Percentiles rank a stretch among this genome's conserved stretches.
phyloP scores from a whole-genome alignment of 2,888 invertebrate species.

The Eretmocerus hayati region DNA sequence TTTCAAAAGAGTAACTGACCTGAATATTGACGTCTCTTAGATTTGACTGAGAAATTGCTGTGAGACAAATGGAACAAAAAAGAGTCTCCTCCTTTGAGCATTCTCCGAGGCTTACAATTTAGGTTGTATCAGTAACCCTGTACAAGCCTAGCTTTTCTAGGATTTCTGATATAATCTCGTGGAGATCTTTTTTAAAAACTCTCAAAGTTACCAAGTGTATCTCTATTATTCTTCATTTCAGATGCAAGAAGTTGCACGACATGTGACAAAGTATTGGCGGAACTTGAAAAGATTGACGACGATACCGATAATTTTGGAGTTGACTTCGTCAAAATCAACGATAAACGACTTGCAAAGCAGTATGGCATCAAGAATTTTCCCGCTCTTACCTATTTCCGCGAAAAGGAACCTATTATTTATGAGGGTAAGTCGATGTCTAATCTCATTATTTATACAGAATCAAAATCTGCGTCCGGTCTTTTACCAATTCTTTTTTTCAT shows the following conservation, averaged over 20 bases:
- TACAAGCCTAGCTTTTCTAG: no score
- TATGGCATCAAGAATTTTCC: constrained; percentile 95
- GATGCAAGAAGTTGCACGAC: constrained; percentile 88
- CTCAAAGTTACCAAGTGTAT: no score
- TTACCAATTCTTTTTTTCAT: not conserved
- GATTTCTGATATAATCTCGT: no score
- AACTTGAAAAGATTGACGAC: constrained; percentile 90
- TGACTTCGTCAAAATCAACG: constrained; percentile 93
- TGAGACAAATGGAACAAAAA: no score
- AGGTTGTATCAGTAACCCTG: no score
- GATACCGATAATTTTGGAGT: constrained; percentile 92
- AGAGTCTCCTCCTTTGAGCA: no score
- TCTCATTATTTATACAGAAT: not conserved
- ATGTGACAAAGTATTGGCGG: constrained; percentile 84
- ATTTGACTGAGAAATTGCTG: no score
- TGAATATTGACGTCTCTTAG: no score
- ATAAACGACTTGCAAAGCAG: constrained; percentile 91
- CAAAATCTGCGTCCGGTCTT: not conserved
- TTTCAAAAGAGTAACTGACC: no score
- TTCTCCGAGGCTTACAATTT: no score
- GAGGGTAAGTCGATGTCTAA: constrained; percentile 64
- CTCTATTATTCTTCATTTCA: no score
- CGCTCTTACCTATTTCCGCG: constrained; percentile 92
- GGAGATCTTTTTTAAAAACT: no score
- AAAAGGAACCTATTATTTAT: constrained; percentile 93